Evolutionary conservation across 2,113 vertebrate genomes (phyloP), one percentile per base, ranked within the genome.

Genomic region (Sisor rabdophorus): DNA sequence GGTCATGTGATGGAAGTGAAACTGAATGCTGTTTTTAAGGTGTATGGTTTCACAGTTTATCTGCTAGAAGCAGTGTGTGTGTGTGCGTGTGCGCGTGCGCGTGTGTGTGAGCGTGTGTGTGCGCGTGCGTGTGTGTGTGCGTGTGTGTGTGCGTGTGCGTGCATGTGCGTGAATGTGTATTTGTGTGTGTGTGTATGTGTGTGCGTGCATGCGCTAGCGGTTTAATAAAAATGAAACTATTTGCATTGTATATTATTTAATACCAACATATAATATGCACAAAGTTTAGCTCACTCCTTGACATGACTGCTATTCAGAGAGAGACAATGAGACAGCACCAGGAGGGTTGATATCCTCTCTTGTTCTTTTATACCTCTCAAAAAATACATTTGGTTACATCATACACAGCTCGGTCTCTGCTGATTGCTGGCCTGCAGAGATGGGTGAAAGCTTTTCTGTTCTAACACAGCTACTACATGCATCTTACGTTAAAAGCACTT

Each of bases 1-100:
- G 20, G 75, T 76, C 75, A 76, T 64, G 64, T 48, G 54, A 77
- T 65, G 65, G 65, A 77, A 77, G 40, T 17, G 75, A 70, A 77
- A 77, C 75, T 15, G 6, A 52, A 76, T 0, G 20, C 75, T 52
- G 65, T 22, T 20, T 19, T 1, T 15, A 30, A 30, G 65, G 75
- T 77, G n/a, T 77, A 44, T 24, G 55, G 75, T 77, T 77, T 60
- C 65, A 60, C 52, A 68, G 65, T 20, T 59, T 16, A 47, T 60
- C 40, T 52, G 30, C 17, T 0, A 10, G 69, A 24, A 20, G 26
- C 11, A 30, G 13, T 13, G 11, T 40, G 17, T 30, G 40, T 44
- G 40, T 10, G 40, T 44, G 32, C 6, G 32, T 36, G 32, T 36
- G 32, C 6, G 32, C 6, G 32, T 36, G 32, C 6, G 32, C 6